Base-by-base conservation (phyloP, 1,140 invertebrate genomes). In the Eupristina koningsbergeri region DNA sequence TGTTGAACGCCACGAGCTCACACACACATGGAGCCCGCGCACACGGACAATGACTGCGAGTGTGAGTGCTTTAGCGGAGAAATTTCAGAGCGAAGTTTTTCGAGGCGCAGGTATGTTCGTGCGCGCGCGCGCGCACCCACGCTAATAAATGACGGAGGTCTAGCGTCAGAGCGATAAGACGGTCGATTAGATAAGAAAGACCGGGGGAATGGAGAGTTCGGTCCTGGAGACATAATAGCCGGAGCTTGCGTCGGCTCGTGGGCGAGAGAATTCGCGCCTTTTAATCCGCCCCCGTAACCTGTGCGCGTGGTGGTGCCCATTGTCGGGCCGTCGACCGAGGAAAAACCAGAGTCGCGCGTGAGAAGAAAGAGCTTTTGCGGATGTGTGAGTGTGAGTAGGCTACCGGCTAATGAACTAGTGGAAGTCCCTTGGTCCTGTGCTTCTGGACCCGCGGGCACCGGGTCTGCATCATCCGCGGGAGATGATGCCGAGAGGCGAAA, bases 161-260 rank as follows among this genome's bases (percentile, higher is more conserved):
- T 26, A 3, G 67, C 36, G 7, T 36, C 67, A 15, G 36, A 8
- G 19, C 71, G 81, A 83, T 83, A 83, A 83, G 74, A 83, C 81
- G 29, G 19, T 0, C 45, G 81, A 83, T 83, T 83, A 83, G 81
- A 83, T 83, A 83, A 83, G 74, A n/a, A 11, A 29, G 61, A 63
- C 8, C 36, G 67, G 36, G 41, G 67, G 26, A 71, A 8, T 36
- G 8, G 15, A n/a, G 5, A 22, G 67, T 39, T 58, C 7, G 22
- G 8, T 47, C 39, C 19, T 22, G 15, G 50, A 45, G 50, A 61
- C 50, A 61, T 76, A 76, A 76, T 76, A 76, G 50, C 47, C 53
- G 22, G 22, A 5, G 53, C 41, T 5, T 11, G 5, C 6, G 41
- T 5, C 41, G 5, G 41, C 41, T 45, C 31, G 67, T 41, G 36